Evolutionary conservation across 2,888 invertebrate species (phyloP).

Genomic region (Nephrocerus scutellatus): DNA sequence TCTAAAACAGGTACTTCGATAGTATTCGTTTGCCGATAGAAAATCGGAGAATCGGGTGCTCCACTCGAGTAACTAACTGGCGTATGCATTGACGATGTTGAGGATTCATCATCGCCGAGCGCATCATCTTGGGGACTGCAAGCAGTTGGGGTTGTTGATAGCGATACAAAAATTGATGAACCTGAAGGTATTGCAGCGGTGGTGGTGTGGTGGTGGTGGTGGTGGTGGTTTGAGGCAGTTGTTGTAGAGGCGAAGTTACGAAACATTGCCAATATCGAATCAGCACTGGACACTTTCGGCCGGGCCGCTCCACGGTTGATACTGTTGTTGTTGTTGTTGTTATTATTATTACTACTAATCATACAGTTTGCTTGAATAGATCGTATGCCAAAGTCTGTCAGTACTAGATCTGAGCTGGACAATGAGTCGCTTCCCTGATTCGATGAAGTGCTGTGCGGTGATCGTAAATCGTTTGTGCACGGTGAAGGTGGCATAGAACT

Average conservation of each 20-base stretch:
- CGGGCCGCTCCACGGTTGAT: constrained; percentile 35
- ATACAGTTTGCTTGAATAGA: constrained; percentile 28
- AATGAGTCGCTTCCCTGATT: constrained; percentile 72
- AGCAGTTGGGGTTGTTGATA: constrained; percentile 65
- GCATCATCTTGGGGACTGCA: constrained; percentile 69
- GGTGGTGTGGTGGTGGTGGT: constrained; percentile 38
- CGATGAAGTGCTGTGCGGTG: constrained; percentile 63
- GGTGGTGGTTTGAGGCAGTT: constrained; percentile 45
- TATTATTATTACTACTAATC: constrained; percentile 21
- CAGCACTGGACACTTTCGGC: constrained; percentile 67
- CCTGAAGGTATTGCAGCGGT: constrained; percentile 40
- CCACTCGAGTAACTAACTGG: constrained; percentile 56
- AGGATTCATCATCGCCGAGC: constrained; percentile 62
- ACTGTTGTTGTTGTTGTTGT: constrained; percentile 36
- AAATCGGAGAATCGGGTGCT: constrained; percentile 58
- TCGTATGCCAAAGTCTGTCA: constrained; percentile 51
- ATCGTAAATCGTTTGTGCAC: constrained; percentile 54
- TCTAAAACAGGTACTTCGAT: constrained; percentile 61
- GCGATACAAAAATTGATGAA: constrained; percentile 57
- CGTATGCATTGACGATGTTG: constrained; percentile 60
- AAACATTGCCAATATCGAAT: constrained; percentile 73
- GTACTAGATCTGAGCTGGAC: constrained; percentile 63
- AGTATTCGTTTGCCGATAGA: constrained; percentile 48
- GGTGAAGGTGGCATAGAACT: constrained; percentile 60
- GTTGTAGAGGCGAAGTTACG: constrained; percentile 64